These are phyloP conservation scores for Drosophila diplacantha DNA, from an alignment of 2,888 invertebrate species.

Conservation along the genomic window DNA sequence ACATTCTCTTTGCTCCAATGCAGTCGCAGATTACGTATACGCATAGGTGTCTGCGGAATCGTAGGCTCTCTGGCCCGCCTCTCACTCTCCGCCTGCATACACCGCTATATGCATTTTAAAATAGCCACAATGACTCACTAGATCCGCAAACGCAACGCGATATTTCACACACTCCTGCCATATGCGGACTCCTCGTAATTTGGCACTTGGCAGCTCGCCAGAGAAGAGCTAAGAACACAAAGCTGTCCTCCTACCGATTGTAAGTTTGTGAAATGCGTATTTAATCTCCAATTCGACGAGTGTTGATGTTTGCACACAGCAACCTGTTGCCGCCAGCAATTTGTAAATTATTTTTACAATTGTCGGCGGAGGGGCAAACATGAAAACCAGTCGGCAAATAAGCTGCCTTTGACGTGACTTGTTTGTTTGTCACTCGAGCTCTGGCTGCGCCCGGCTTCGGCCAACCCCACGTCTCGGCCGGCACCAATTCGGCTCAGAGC, in stretches of 20 bases:
- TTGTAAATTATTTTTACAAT: constrained; percentile 40
- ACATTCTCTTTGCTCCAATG: not conserved
- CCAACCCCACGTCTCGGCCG: constrained; percentile 19
- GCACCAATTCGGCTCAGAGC: constrained; percentile 12
- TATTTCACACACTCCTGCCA: constrained; percentile 38
- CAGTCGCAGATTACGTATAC: constrained; percentile 25
- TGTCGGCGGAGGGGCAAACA: constrained; percentile 23
- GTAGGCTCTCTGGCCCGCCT: constrained; percentile 5
- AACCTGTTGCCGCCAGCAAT: constrained; percentile 44
- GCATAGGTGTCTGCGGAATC: constrained; percentile 19
- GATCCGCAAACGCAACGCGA: constrained; percentile 23
- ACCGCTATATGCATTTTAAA: constrained; percentile 27
- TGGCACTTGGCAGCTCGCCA: constrained; percentile 51
- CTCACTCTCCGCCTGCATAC: constrained; percentile 20
- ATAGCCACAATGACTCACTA: constrained; percentile 31
- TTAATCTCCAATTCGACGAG: constrained; percentile 46
- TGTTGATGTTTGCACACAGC: constrained; percentile 40
- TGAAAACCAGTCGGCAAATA: constrained; percentile 30
- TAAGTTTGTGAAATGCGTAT: constrained; percentile 53
- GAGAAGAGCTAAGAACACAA: constrained; percentile 15
- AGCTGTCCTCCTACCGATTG: constrained; percentile 27
- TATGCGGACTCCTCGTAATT: constrained; percentile 53
- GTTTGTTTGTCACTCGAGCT: constrained; percentile 33
- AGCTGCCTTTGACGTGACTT: constrained; percentile 33
- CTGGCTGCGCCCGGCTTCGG: constrained; percentile 10